These are phyloP conservation scores for Drosophila nr. fundita DNA, from an alignment of 2,888 invertebrate species.

Conservation along the genomic window DNA sequence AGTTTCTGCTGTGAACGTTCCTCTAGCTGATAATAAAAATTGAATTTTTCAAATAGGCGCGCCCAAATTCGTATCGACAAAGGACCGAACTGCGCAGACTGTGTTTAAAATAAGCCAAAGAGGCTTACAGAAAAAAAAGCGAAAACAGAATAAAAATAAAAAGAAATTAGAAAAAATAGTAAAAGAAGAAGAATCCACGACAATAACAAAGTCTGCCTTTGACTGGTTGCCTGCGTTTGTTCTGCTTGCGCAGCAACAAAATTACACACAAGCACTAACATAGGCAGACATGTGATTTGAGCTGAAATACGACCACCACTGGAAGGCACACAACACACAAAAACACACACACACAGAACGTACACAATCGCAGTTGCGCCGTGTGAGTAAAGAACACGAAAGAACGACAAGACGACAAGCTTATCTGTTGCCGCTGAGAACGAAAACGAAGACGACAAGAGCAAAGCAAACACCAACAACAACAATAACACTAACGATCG, in stretches of 20 bases:
- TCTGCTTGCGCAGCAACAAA: slow-evolving; percentile 73
- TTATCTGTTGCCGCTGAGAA: slow-evolving; percentile 62
- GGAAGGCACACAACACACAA: slow-evolving; percentile 38
- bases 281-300: slow-evolving; percentile 69
- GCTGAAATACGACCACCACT: slow-evolving; percentile 73
- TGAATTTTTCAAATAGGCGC: slow-evolving; percentile 46
- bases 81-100: slow-evolving; percentile 2
- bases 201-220: slow-evolving; percentile 54
- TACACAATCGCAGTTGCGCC: slow-evolving; percentile 32
- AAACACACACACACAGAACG: slow-evolving; percentile 9
- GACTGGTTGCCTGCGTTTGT: slow-evolving; percentile 39
- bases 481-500: slow-evolving; percentile 42
- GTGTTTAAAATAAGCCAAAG: slow-evolving; percentile 15
- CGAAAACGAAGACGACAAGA: slow-evolving; percentile 73
- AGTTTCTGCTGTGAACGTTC: slow-evolving; percentile 24
- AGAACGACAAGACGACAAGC: slow-evolving; percentile 57
- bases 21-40: slow-evolving; percentile 1
- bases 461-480: slow-evolving; percentile 71
- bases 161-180: slow-evolving; percentile 12
- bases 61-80: slow-evolving; percentile 25
- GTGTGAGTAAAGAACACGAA: slow-evolving; percentile 58
- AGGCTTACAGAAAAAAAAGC: slow-evolving; percentile 25
- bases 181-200: slow-evolving; percentile 21
- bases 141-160: slow-evolving; percentile 8
- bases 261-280: slow-evolving; percentile 42